phyloP scores from a whole-genome alignment of 2,888 invertebrate genomes.

The Dorcus parallelipipedus region DNA sequence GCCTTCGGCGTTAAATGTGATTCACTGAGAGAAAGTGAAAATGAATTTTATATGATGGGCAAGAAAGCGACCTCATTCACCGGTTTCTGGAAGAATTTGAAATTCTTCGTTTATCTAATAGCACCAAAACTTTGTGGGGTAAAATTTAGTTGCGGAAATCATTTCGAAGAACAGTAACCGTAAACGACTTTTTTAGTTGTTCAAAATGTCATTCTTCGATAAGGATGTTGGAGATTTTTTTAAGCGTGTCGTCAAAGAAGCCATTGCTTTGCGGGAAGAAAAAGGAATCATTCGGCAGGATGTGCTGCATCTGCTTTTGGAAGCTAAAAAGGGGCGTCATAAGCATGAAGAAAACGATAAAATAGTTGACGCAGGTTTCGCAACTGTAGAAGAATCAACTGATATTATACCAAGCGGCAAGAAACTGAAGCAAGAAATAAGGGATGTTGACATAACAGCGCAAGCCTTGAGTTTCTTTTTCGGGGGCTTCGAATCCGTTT shows the following conservation, averaged over 20 bases:
- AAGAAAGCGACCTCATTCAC: slow-evolving; percentile 39
- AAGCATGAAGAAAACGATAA: not conserved
- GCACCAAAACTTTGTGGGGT: slow-evolving; percentile 5
- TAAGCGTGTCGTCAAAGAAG: slow-evolving; percentile 16
- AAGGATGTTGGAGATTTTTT: slow-evolving; percentile 18
- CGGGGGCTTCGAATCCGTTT: slow-evolving; percentile 53
- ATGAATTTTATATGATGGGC: slow-evolving; percentile 53
- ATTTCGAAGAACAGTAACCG: too few species aligned
- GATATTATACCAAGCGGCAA: not conserved
- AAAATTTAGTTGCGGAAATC: not conserved
- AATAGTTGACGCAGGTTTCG: slow-evolving; percentile 15
- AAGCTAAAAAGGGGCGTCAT: slow-evolving; percentile 12
- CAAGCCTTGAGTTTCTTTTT: slow-evolving; percentile 56
- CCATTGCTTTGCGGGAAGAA: slow-evolving; percentile 17
- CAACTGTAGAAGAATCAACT: slow-evolving; percentile 17
- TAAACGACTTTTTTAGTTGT: not conserved
- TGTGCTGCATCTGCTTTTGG: slow-evolving; percentile 17
- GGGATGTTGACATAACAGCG: slow-evolving; percentile 53
- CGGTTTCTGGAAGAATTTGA: not conserved
- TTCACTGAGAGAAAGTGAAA: slow-evolving; percentile 50
- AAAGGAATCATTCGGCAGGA: slow-evolving; percentile 17
- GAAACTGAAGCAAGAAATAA: slow-evolving; percentile 15
- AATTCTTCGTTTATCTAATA: not conserved
- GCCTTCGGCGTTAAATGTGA: slow-evolving; percentile 52
- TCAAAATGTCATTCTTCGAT: slow-evolving; percentile 1